Conservation (phyloP, 2,113 vertebrate genomes). For the Platycercus adscitus region DNA sequence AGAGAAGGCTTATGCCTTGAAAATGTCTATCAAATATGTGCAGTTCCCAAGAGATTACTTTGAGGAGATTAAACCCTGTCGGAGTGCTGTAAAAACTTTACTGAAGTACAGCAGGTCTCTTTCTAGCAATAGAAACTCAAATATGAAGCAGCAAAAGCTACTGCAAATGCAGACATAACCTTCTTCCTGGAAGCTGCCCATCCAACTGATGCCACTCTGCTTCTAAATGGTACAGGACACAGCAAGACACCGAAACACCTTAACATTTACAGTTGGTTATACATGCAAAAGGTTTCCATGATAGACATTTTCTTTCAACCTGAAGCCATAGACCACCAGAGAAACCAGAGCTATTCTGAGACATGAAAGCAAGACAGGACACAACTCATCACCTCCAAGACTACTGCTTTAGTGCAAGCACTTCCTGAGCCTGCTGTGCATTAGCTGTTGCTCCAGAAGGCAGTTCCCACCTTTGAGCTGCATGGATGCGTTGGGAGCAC, state of each 20-base stretch:
- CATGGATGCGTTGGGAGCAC: neutral
- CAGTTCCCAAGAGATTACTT: neutral
- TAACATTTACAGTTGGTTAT: neutral
- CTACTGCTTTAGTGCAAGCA: neutral
- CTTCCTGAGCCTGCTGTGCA: neutral
- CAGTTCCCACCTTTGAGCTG: neutral
- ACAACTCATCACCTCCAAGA: neutral
- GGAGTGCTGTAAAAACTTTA: neutral
- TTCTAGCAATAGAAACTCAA: neutral
- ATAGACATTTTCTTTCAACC: neutral
- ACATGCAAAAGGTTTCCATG: neutral
- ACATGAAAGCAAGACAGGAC: neutral
- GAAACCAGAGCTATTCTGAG: neutral
- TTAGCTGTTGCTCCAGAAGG: rapidly evolving
- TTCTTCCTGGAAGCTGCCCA: neutral
- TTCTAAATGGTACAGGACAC: neutral
- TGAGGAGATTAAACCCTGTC: neutral
- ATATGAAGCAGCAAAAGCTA: neutral
- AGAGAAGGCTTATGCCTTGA: neutral
- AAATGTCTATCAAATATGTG: neutral
- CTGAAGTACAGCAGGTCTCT: neutral
- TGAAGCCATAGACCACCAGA: neutral
- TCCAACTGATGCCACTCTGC: neutral
- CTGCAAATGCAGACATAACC: neutral
- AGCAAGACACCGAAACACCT: neutral